phyloP scores from a whole-genome alignment of 2,797 vertebrate genomes.

The Alcedo atthis region DNA sequence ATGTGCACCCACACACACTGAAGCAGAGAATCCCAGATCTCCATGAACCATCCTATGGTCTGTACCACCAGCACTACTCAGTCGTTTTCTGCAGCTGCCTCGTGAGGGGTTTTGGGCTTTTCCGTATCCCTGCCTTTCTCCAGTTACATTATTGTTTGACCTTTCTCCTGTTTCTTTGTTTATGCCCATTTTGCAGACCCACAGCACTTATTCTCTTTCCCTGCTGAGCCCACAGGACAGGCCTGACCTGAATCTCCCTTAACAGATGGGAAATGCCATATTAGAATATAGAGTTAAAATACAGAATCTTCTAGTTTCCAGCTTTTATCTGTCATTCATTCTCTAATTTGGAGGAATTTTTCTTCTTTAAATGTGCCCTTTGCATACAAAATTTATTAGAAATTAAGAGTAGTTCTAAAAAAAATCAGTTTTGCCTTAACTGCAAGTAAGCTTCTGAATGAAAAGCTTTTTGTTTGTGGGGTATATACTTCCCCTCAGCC shows the following conservation, averaged over 20 bases:
- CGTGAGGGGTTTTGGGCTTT: not conserved
- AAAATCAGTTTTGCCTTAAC: not conserved
- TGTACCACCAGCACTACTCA: too few species aligned
- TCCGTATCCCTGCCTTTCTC: not conserved
- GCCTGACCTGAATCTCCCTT: not conserved
- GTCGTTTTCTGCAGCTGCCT: not conserved
- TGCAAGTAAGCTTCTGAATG: not conserved
- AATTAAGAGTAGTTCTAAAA: not conserved
- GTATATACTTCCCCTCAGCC: not conserved
- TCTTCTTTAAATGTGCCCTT: not conserved
- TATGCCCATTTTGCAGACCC: not conserved
- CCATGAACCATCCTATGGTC: accelerated
- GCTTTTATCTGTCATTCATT: not conserved
- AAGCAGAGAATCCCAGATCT: not conserved
- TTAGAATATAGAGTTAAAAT: not conserved
- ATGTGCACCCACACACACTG: not conserved
- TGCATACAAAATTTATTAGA: not conserved
- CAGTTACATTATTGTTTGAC: not conserved
- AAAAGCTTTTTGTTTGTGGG: not conserved
- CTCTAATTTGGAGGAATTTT: not conserved
- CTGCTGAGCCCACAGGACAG: not conserved
- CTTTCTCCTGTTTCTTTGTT: not conserved
- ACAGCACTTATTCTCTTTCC: not conserved
- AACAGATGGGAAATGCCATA: not conserved
- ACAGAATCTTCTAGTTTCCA: not conserved